Conservation (phyloP, 1,140 invertebrate species). For the Achroia grisella region DNA sequence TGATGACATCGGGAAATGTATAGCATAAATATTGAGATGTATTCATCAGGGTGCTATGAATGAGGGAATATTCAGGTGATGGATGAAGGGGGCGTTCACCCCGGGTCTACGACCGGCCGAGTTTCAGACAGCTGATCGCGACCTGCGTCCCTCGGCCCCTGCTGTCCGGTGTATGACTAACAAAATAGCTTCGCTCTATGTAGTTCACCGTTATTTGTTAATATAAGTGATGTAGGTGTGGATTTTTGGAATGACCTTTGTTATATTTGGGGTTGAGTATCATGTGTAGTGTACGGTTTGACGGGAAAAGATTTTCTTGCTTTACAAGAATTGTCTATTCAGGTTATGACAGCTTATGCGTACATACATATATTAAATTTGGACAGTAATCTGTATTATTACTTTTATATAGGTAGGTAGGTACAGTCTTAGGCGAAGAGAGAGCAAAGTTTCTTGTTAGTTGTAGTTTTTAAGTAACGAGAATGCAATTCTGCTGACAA, state of each 20-base stretch:
- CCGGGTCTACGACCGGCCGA: constrained; percentile 58
- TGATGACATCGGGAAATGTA: constrained; percentile 29
- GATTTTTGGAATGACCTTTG: background rate
- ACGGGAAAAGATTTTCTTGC: no score
- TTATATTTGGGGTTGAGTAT: no score
- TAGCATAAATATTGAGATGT: constrained; percentile 55
- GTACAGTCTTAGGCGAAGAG: no score
- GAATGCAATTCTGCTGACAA: no score
- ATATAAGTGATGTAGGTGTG: constrained; percentile 23
- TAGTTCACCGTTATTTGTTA: constrained; percentile 35
- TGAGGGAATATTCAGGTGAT: constrained; percentile 51
- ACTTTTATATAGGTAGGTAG: no score
- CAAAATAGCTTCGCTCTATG: constrained; percentile 30
- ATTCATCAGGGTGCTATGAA: constrained; percentile 51
- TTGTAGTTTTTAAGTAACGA: no score
- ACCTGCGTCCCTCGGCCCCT: constrained; percentile 16
- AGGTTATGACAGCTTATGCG: no score
- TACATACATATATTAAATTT: no score
- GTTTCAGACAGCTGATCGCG: constrained; percentile 56
- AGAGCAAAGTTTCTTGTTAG: no score
- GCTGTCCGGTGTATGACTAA: constrained; percentile 29
- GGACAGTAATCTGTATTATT: no score
- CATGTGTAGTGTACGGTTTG: no score
- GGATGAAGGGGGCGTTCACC: constrained; percentile 44
- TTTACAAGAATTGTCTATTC: no score